Evolutionary conservation across 1,140 invertebrate genomes (phyloP), one percentile per base, ranked within the genome.

Genomic region (Arion vulgaris): DNA sequence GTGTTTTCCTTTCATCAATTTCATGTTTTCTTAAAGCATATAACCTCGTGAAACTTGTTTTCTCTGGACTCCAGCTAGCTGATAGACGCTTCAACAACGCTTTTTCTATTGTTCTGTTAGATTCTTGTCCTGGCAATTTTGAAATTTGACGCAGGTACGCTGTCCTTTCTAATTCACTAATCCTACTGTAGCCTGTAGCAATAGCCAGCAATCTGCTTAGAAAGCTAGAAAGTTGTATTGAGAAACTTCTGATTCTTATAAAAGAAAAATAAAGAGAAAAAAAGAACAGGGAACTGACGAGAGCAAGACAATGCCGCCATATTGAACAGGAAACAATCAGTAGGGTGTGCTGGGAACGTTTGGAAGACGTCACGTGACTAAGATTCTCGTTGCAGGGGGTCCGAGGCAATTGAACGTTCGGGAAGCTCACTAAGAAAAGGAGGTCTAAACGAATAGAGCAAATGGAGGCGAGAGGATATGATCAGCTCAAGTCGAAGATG

Each of bases 131-230:
- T 62, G 57, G 11, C 26, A 62, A 62, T n/a, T 62, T 62, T 62
- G 57, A 62, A 62, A 62, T 62, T 23, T 62, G 57, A 62, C 57
- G 57, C 57, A 62, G 57, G 57, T 62, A 62, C 57, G 57, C 57
- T 7, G 57, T 5, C 11, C 11, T 62, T n/a, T 62, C 26, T 62
- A 62, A n/a, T 62, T n/a, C 26, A 5, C 26, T 62, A 19, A 62
- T 19, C 26, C 26, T n/a, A 13, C 13, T 62, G 5, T n/a, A 62
- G 57, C 57, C 57, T n/a, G 15, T 62, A 23, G 57, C 57, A 62
- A 62, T 62, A 23, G 11, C 26, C 57, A 5, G 13, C 57, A 15
- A 5, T 62, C 26, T n/a, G 4, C 57, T 62, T 62, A 15, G 57
- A 62, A 9, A 23, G 5, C 26, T 62, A 62, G 57, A 62, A 62